These are phyloP conservation scores for Noctilio leporinus DNA, from an alignment of 2,113 vertebrate genomes.

Conservation along the genomic window DNA sequence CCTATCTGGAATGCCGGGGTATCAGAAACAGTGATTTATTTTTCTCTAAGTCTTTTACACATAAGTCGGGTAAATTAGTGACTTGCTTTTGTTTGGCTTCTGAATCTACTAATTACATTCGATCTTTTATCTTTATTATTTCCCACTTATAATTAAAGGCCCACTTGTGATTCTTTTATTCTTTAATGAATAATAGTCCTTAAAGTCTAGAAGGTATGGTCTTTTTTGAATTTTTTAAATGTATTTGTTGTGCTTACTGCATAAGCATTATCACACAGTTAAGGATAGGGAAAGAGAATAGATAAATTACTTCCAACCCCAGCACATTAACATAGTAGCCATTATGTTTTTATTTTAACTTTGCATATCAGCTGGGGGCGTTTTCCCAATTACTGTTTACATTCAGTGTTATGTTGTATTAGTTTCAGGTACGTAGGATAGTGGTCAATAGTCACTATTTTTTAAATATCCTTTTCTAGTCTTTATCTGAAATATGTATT, in stretches of 20 bases:
- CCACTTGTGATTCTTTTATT: neutral
- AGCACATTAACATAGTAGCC: no score
- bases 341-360: neutral
- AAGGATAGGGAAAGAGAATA: neutral
- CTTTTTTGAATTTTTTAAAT: neutral
- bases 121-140: neutral
- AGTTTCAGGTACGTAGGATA: neutral
- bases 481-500: neutral
- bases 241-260: neutral
- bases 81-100: neutral
- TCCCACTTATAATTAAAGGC: neutral
- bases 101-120: neutral
- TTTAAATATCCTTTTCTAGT: neutral
- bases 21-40: neutral
- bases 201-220: neutral
- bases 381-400: neutral
- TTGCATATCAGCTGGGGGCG: no score
- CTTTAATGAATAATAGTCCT: neutral
- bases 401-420: neutral
- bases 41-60: neutral
- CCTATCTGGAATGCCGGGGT: fast-evolving
- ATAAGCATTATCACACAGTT: neutral
- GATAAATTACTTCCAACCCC: neutral
- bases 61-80: neutral
- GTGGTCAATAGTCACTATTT: neutral